Evolutionary conservation across 2,888 invertebrate species (phyloP).

Genomic region (Campaea margaritaria): DNA sequence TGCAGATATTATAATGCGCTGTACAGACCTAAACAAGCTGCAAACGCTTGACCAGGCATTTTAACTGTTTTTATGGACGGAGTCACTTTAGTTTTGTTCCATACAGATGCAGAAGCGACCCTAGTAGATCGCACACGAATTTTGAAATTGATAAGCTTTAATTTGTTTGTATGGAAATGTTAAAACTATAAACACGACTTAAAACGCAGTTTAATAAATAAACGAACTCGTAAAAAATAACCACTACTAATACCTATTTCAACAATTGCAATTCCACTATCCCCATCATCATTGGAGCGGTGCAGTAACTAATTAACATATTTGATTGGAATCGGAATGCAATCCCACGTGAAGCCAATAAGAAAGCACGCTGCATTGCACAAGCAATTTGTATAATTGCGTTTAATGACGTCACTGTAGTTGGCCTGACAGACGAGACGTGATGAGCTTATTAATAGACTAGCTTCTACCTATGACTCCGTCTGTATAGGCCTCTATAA

Average conservation of each 20-base stretch:
- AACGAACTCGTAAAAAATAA: no score
- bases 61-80: no score
- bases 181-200: no score
- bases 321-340: conserved; percentile 24
- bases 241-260: no score
- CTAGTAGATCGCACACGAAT: no score
- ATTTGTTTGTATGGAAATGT: no score
- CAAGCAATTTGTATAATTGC: conserved; percentile 34
- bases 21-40: no score
- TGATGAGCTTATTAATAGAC: conserved; percentile 33
- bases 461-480: background rate
- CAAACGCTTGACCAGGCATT: no score
- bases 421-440: conserved; percentile 19
- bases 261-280: background rate
- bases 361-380: conserved; percentile 32
- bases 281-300: conserved; percentile 3
- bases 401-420: conserved; percentile 28
- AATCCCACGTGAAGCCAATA: conserved; percentile 28
- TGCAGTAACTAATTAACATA: conserved; percentile 18
- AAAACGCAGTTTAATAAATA: no score
- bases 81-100: no score
- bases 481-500: background rate
- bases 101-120: no score
- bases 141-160: no score
- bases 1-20: background rate